These are phyloP conservation scores for Eriocheir sinensis DNA, from an alignment of 1,140 invertebrate genomes.

Conservation along the genomic window DNA sequence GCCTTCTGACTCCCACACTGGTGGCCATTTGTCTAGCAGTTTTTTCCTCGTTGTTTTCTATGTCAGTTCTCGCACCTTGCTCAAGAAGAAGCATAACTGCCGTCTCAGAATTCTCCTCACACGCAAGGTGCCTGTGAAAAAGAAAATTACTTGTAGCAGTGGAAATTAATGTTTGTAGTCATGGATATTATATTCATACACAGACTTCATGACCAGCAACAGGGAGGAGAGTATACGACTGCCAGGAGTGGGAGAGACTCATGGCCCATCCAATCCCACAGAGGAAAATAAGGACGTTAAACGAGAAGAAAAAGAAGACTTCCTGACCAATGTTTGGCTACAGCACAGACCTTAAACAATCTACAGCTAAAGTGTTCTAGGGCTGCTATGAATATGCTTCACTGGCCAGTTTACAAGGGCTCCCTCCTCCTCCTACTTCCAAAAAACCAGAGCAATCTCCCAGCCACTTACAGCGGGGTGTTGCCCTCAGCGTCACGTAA, in stretches of 20 bases:
- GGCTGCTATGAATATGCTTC: no score
- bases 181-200: background rate
- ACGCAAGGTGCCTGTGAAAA: slow-evolving; percentile 89
- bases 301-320: no score
- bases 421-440: background rate
- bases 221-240: background rate
- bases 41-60: slow-evolving; percentile 88
- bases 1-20: slow-evolving; percentile 49
- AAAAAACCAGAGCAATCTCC: background rate
- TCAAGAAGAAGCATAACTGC: slow-evolving; percentile 87
- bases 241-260: background rate
- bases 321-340: no score
- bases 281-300: no score
- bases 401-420: no score
- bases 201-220: background rate
- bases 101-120: slow-evolving; percentile 90
- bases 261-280: no score
- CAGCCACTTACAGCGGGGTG: slow-evolving; percentile 85
- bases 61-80: slow-evolving; percentile 86
- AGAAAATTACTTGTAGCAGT: slow-evolving; percentile 48
- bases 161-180: background rate
- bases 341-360: no score
- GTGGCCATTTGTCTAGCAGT: slow-evolving; percentile 87
- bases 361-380: no score
- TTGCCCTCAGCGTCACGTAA: slow-evolving; percentile 86